Conservation (phyloP, 2,888 invertebrate species). For the Trisateles emortualis region DNA sequence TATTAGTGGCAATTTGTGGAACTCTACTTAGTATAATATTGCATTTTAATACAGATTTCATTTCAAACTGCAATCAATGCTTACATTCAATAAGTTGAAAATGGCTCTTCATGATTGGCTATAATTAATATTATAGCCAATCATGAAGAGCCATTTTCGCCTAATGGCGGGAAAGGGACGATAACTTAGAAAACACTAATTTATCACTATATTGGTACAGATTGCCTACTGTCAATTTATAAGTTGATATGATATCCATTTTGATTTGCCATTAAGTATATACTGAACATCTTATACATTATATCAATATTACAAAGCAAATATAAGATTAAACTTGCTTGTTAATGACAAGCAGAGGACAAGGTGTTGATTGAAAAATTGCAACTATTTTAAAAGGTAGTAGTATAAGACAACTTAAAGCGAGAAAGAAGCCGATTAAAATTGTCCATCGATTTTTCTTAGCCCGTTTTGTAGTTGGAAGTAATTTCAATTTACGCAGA, state of each 20-base stretch:
- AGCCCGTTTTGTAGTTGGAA: too few relatives aligned
- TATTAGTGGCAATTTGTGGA: slow-evolving; percentile 53
- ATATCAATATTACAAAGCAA: slow-evolving; percentile 42
- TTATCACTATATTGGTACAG: slow-evolving; percentile 30
- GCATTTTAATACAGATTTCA: slow-evolving; percentile 20
- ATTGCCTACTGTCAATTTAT: slow-evolving; percentile 37
- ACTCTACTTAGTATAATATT: slow-evolving; percentile 42
- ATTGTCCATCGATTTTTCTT: too few relatives aligned
- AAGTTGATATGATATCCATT: slow-evolving; percentile 47
- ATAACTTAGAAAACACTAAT: slow-evolving; percentile 23
- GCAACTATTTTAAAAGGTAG: slow-evolving; percentile 7
- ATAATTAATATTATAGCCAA: slow-evolving; percentile 28
- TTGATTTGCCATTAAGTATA: slow-evolving; percentile 41
- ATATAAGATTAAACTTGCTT: slow-evolving; percentile 34
- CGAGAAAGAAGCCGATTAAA: too few relatives aligned
- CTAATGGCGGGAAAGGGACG: slow-evolving; percentile 26
- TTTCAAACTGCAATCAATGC: slow-evolving; percentile 28
- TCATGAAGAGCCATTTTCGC: slow-evolving; percentile 26
- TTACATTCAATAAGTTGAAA: slow-evolving; percentile 22
- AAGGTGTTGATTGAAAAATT: slow-evolving; percentile 17
- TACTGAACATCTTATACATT: slow-evolving; percentile 41
- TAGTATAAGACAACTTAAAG: too few relatives aligned
- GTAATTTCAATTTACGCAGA: too few relatives aligned
- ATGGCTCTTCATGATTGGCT: slow-evolving; percentile 25
- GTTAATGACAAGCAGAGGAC: slow-evolving; percentile 27